Conservation (phyloP, 53 echinoderm and acorn worm species). For the Luidia sarsii region DNA sequence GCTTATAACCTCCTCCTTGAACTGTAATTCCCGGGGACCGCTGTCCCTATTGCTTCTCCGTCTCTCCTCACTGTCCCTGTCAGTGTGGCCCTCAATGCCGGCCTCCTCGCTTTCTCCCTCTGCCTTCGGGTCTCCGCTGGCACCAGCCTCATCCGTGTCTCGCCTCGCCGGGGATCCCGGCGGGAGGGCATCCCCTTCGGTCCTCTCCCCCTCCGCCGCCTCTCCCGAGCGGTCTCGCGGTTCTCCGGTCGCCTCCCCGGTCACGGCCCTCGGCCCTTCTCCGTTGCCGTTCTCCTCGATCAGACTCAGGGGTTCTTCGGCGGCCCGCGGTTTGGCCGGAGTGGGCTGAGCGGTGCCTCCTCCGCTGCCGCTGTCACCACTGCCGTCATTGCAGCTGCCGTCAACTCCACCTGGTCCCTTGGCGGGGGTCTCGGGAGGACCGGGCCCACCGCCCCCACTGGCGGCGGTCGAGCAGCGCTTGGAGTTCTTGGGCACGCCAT, state of each 20-base stretch:
- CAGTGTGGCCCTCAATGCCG: background rate
- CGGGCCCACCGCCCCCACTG: background rate
- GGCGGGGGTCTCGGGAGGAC: no score
- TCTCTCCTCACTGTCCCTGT: constrained; percentile 1
- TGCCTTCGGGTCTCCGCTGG: background rate
- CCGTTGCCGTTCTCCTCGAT: constrained; percentile 14
- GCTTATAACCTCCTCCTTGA: constrained; percentile 25
- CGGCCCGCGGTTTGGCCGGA: constrained; percentile 19
- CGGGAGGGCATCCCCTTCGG: no score
- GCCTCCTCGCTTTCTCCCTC: background rate
- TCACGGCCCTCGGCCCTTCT: no score
- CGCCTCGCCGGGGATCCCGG: no score
- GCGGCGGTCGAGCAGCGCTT: background rate
- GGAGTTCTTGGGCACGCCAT: constrained; percentile 40
- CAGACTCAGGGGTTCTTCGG: constrained; percentile 15
- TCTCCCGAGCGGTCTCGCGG: no score
- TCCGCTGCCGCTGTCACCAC: background rate
- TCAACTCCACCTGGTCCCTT: no score
- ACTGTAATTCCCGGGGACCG: constrained; percentile 11
- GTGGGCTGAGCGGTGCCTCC: background rate
- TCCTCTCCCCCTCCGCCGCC: no score
- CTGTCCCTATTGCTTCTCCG: constrained; percentile 17
- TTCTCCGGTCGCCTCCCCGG: no score
- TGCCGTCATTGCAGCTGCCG: no score
- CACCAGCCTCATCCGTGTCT: background rate